phyloP scores from a whole-genome alignment of 23 tunicate genomes.

The Oikopleura albicans region DNA sequence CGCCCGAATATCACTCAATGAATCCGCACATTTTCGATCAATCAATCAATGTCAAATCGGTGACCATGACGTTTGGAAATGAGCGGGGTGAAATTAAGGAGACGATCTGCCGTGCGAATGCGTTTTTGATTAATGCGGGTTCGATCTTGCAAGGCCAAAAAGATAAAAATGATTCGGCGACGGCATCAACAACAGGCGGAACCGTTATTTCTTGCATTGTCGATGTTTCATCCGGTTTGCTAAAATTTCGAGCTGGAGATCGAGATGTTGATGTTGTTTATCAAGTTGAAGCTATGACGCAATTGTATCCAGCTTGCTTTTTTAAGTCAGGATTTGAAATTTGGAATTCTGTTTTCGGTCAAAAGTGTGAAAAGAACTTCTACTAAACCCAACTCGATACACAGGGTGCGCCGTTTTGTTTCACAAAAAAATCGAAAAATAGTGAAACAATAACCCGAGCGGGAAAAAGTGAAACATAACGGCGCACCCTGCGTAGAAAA shows the following conservation, averaged over 20 bases:
- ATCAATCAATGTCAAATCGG: conserved; percentile 21
- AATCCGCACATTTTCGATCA: conserved; percentile 27
- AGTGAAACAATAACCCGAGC: too few species aligned
- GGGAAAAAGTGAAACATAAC: too few species aligned
- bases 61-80: conserved; percentile 68
- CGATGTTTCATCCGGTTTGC: conserved; percentile 54
- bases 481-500: too few species aligned
- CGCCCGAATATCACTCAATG: conserved; percentile 40
- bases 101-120: conserved; percentile 17
- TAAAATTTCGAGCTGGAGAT: conserved; percentile 61
- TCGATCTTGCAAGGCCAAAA: neutral
- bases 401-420: too few species aligned
- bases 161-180: neutral
- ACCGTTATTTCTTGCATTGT: conserved; percentile 42
- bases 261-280: conserved; percentile 44
- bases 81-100: conserved; percentile 82
- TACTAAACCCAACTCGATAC: too few species aligned
- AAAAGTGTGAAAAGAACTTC: too few species aligned
- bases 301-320: neutral
- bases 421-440: too few species aligned
- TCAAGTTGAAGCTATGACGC: conserved; percentile 33
- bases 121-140: neutral
- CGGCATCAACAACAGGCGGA: conserved; percentile 28
- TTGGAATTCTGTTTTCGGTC: too few species aligned
- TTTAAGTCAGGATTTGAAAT: too few species aligned